phyloP scores from a whole-genome alignment of 2,888 invertebrate species.

The Diabrotica balteata region DNA sequence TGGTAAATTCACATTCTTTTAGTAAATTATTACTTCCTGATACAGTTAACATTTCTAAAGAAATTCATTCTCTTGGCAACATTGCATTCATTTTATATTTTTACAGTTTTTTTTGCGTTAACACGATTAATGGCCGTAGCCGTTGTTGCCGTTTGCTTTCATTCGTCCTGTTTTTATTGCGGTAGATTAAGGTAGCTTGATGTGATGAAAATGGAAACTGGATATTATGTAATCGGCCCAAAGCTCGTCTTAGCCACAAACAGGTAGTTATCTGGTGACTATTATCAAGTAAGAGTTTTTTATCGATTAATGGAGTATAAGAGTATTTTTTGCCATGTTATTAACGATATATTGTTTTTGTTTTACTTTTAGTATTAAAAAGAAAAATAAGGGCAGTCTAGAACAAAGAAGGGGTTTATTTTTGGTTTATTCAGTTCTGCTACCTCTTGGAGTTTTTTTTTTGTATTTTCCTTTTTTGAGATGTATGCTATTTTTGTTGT shows the following conservation, averaged over 20 bases:
- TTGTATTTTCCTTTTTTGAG: too few relatives aligned
- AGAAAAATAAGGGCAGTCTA: background rate
- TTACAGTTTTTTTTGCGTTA: background rate
- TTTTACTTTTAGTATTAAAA: background rate
- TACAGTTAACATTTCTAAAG: too few relatives aligned
- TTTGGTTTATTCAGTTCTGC: too few relatives aligned
- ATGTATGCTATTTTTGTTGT: too few relatives aligned
- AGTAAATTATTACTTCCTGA: too few relatives aligned
- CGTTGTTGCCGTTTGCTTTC: background rate
- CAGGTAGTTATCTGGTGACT: conserved; percentile 4
- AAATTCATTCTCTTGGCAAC: too few relatives aligned
- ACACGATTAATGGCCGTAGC: too few relatives aligned
- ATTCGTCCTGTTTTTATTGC: conserved; percentile 20
- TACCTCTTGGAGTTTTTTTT: too few relatives aligned
- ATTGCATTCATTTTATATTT: background rate
- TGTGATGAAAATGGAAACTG: conserved; percentile 21
- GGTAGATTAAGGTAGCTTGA: conserved; percentile 33
- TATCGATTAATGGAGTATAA: too few relatives aligned
- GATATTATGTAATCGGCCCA: conserved; percentile 11
- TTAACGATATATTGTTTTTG: background rate
- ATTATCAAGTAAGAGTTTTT: too few relatives aligned
- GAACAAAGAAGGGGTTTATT: too few relatives aligned
- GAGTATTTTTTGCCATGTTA: background rate
- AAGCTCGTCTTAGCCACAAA: background rate
- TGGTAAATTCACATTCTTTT: too few relatives aligned